Percentiles rank a stretch among this genome's conserved stretches.
Conservation (phyloP, 2,888 invertebrate species). For the Limnephilus auricula region DNA sequence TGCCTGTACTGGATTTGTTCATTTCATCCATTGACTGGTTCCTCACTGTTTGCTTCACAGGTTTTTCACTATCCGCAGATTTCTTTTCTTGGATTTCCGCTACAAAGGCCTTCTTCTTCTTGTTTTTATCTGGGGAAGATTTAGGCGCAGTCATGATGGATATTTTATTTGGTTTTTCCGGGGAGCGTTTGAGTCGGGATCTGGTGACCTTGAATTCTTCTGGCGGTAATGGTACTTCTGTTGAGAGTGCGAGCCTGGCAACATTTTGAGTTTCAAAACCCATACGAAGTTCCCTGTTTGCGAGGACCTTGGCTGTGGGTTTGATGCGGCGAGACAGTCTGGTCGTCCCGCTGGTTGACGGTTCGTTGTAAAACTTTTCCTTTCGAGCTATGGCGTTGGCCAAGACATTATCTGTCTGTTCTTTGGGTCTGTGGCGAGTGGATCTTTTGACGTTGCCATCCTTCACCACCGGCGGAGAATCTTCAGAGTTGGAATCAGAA, state of each 20-base stretch:
- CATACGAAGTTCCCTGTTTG: slow-evolving; percentile 80
- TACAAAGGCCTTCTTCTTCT: slow-evolving; percentile 48
- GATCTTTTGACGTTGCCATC: slow-evolving; percentile 79
- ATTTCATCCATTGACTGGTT: slow-evolving; percentile 54
- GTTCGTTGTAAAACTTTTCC: slow-evolving; percentile 82
- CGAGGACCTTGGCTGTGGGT: slow-evolving; percentile 82
- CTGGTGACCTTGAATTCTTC: slow-evolving; percentile 57
- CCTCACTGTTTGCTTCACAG: neutral
- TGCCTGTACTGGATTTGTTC: slow-evolving; percentile 56
- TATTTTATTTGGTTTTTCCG: slow-evolving; percentile 68
- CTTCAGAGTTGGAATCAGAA: slow-evolving; percentile 67
- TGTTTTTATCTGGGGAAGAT: slow-evolving; percentile 52
- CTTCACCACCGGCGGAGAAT: slow-evolving; percentile 69
- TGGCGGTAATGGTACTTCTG: slow-evolving; percentile 67
- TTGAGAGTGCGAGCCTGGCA: slow-evolving; percentile 74
- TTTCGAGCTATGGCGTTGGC: slow-evolving; percentile 86
- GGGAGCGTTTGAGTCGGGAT: slow-evolving; percentile 68
- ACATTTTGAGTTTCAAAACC: slow-evolving; percentile 79
- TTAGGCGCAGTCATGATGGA: slow-evolving; percentile 54
- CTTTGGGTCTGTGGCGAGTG: slow-evolving; percentile 81
- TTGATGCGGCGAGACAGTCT: slow-evolving; percentile 78
- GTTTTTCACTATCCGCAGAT: slow-evolving; percentile 67
- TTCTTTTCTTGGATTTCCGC: slow-evolving; percentile 64
- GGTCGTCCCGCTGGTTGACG: slow-evolving; percentile 67
- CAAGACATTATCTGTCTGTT: slow-evolving; percentile 80